Evolutionary conservation across 2,888 invertebrate species (phyloP), one percentile per base, ranked within the genome.

Genomic region (Anoncus sp.): DNA sequence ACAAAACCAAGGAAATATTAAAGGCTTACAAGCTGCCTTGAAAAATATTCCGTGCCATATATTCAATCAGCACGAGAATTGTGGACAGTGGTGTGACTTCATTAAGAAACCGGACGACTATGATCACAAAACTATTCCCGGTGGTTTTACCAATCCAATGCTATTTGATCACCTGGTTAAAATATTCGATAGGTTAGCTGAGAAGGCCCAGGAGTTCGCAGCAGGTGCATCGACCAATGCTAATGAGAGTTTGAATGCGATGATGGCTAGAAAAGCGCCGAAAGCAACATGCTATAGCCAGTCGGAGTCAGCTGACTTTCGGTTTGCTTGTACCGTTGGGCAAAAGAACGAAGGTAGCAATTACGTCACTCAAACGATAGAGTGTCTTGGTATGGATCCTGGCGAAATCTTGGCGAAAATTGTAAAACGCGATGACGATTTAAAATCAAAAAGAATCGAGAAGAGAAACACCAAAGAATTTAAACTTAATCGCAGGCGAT

Each of bases 271-370:
- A n/a, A 57, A 66, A 27, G 74, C 74, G 7, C 59, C 62, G 0
- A 75, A 75, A 31, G 22, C 14, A n/a, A 27, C 16, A 14, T 66
- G 59, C 20, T 49, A 53, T 51, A 43, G 67, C 43, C 1, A 22
- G 1, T 45, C 45, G 18, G 72, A 40, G 18, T 49, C 72, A 1
- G 40, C 31, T 27, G 72, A 72, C 20, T 45, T 31, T 24, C 60
- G 74, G 5, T 49, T 43, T 63, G 72, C 55, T 10, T 62, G 53
- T 16, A 27, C 63, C 2, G 59, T 66, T 3, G 51, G 12, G 9
- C 45, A 62, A 18, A 71, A 71, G 53, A 71, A 71, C 49, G 43
- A 66, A 16, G 59, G 66, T n/a, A n/a, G n/a, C n/a, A n/a, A n/a
- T n/a, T n/a, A n/a, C n/a, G n/a, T n/a, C n/a, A n/a, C n/a, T n/a